phyloP scores from a whole-genome alignment of 2,113 vertebrate genomes.

The Garra rufa region DNA sequence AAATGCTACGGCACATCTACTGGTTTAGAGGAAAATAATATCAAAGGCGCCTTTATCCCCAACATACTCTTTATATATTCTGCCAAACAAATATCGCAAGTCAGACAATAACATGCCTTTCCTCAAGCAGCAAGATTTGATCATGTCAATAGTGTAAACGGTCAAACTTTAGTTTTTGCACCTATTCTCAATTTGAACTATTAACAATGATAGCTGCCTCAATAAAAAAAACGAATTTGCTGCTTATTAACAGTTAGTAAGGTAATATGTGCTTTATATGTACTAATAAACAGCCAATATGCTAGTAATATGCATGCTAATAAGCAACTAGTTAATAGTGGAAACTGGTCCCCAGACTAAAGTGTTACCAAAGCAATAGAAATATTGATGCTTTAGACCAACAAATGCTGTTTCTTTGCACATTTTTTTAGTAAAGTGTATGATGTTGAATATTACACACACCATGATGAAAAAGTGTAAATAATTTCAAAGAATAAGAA shows the following conservation, averaged over 20 bases:
- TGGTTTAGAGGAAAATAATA: no score
- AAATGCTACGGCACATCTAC: no score
- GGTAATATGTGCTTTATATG: not conserved
- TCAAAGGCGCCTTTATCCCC: no score
- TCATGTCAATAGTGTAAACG: not conserved
- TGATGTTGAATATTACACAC: not conserved
- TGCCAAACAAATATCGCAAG: not conserved
- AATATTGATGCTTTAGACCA: not conserved
- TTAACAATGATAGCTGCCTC: not conserved
- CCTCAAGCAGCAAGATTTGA: not conserved
- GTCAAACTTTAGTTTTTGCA: not conserved
- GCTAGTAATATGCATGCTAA: no score
- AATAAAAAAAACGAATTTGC: not conserved
- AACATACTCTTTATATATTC: no score
- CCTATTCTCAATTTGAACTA: not conserved
- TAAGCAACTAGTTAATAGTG: no score
- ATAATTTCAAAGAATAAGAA: slow-evolving; percentile 21
- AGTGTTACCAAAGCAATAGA: not conserved
- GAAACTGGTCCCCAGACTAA: no score
- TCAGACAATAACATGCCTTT: not conserved
- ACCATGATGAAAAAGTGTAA: not conserved
- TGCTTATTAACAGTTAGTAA: not conserved
- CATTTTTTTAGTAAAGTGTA: not conserved
- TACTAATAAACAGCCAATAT: not conserved
- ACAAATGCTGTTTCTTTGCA: not conserved